Evolutionary conservation across 2,888 invertebrate species (phyloP).

Genomic region (Deilephila porcellus): DNA sequence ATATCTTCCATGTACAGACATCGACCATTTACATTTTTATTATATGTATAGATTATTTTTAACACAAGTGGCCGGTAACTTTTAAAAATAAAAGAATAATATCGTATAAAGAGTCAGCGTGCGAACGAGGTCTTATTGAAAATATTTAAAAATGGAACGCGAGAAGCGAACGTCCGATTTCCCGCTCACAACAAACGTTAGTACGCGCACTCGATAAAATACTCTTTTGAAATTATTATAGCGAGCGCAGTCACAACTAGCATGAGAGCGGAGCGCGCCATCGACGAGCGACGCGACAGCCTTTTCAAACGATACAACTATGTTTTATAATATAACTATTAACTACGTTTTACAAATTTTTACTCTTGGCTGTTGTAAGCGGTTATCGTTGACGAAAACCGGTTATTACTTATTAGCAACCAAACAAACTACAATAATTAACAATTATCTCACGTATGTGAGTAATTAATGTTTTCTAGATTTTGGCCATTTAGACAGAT

Average conservation of each 20-base stretch:
- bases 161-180: constrained; percentile 40
- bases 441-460: constrained; percentile 3
- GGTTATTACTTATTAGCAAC: background rate
- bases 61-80: constrained; percentile 18
- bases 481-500: constrained; percentile 8
- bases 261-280: constrained; percentile 27
- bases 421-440: constrained; percentile 13
- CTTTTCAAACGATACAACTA: constrained; percentile 12
- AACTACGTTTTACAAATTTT: constrained; percentile 9
- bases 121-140: constrained; percentile 30
- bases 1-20: no score
- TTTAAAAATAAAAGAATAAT: constrained; percentile 11
- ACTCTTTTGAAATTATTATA: constrained; percentile 42
- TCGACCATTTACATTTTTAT: no score
- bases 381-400: constrained; percentile 11
- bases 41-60: no score
- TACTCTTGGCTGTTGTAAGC: background rate
- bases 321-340: background rate
- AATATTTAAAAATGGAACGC: constrained; percentile 40
- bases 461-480: constrained; percentile 13
- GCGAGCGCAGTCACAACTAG: constrained; percentile 40
- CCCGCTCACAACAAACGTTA: constrained; percentile 39
- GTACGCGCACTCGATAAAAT: constrained; percentile 42
- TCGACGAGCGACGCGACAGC: constrained; percentile 13
- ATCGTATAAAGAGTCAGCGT: background rate